Conservation (phyloP, 2,113 vertebrate genomes). For the Rhineura floridana region DNA sequence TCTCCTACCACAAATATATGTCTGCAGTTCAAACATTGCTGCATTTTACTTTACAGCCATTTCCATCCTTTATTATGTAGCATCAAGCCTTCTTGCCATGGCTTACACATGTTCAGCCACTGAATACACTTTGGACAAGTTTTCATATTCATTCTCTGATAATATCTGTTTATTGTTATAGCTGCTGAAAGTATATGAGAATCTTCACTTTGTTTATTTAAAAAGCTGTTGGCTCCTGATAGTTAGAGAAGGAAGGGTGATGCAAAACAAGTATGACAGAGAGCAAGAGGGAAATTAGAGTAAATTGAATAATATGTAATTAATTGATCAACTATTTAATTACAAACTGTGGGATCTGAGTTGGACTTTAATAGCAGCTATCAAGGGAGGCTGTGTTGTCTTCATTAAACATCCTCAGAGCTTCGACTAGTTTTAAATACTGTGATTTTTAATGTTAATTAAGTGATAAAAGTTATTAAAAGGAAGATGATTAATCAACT, state of each 20-base stretch:
- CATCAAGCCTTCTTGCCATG: not conserved
- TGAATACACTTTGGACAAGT: not conserved
- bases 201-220: not conserved
- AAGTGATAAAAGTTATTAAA: not conserved
- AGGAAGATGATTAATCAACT: not conserved
- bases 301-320: not conserved
- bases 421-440: not conserved
- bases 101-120: not conserved
- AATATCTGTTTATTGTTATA: not conserved
- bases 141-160: not conserved
- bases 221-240: not conserved
- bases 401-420: not conserved
- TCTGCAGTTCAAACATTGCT: not conserved
- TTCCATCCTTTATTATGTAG: not conserved
- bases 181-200: not conserved
- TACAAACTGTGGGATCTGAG: not conserved
- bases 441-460: not conserved
- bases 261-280: not conserved
- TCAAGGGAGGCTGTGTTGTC: not conserved
- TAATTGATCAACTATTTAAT: not conserved
- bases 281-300: not conserved
- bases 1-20: not conserved
- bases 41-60: not conserved
- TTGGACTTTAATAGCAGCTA: not conserved
- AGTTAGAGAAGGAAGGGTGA: not conserved